Percentiles rank a stretch among this genome's conserved stretches.
Evolutionary conservation across 2,797 vertebrate species (phyloP).

Genomic region (Ficedula albicollis): DNA sequence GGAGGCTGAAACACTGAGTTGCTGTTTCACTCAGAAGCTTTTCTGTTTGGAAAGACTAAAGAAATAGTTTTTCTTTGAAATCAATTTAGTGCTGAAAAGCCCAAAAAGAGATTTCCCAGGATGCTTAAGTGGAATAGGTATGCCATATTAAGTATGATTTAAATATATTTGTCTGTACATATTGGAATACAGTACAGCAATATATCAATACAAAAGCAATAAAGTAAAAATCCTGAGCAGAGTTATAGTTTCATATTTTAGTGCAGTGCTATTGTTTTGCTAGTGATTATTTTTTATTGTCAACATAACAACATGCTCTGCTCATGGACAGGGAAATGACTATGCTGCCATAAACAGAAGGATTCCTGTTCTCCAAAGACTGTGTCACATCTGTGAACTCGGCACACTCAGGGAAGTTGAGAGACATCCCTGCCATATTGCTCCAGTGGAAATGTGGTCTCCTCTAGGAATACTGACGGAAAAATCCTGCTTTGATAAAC

Average conservation of each 20-base stretch:
- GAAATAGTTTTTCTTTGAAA: slow-evolving; percentile 26
- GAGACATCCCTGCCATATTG: neutral
- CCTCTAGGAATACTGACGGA: neutral
- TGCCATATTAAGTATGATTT: neutral
- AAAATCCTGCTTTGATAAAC: neutral
- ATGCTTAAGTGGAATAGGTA: neutral
- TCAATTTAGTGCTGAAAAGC: neutral
- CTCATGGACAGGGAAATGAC: neutral
- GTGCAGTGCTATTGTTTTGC: neutral
- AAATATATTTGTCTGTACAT: neutral
- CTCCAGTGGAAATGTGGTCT: neutral
- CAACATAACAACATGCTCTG: neutral
- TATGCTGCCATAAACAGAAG: neutral
- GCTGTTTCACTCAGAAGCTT: slow-evolving; percentile 19
- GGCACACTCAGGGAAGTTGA: neutral
- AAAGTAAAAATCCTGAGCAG: neutral
- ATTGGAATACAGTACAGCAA: neutral
- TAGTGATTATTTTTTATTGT: slow-evolving; percentile 10
- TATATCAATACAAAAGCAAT: neutral
- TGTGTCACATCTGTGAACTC: neutral
- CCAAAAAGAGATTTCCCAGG: slow-evolving; percentile 21
- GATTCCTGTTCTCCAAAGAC: neutral
- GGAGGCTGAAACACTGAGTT: slow-evolving; percentile 11
- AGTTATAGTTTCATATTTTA: neutral
- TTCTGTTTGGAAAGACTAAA: slow-evolving; percentile 34